Conservation (phyloP, 2,113 vertebrate species). For the Engraulis encrasicolus region DNA sequence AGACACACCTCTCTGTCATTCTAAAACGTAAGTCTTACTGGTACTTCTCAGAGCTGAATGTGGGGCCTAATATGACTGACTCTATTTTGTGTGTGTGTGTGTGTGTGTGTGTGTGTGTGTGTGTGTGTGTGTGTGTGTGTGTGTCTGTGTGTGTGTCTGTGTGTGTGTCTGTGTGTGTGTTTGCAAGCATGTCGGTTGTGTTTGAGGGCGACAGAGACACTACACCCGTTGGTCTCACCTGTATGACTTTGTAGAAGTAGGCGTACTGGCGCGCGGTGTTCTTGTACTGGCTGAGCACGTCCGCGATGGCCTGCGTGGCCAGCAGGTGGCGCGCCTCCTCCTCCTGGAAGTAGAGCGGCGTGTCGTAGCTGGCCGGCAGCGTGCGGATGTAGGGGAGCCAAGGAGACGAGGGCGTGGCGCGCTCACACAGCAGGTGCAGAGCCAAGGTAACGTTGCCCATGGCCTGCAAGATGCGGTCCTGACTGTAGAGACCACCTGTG, state of each 20-base stretch:
- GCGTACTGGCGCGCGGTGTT: slow-evolving; percentile 97
- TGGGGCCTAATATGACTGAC: background rate
- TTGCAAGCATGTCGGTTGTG: slow-evolving; percentile 85
- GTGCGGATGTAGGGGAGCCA: slow-evolving; percentile 97
- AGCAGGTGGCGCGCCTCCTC: slow-evolving; percentile 90
- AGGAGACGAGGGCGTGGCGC: slow-evolving; percentile 83
- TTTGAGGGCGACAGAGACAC: slow-evolving; percentile 94
- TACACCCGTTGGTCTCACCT: too few relatives aligned
- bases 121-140: too few relatives aligned
- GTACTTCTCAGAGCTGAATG: background rate
- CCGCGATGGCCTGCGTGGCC: slow-evolving; percentile 92
- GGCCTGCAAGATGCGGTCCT: slow-evolving; percentile 96
- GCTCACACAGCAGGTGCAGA: slow-evolving; percentile 93
- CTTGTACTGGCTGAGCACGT: slow-evolving; percentile 96
- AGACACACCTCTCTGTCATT: background rate
- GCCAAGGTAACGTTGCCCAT: slow-evolving; percentile 98
- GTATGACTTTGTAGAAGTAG: slow-evolving; percentile 97
- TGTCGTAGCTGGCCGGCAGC: slow-evolving; percentile 90
- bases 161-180: too few relatives aligned
- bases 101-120: too few relatives aligned
- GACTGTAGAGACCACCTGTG: slow-evolving; percentile 88
- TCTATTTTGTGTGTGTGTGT: background rate
- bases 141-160: too few relatives aligned
- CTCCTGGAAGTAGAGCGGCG: slow-evolving; percentile 92
- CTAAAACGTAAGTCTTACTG: too few relatives aligned